These are phyloP conservation scores for Poeciliopsis prolifica DNA, from an alignment of 2,113 vertebrate species.

Conservation along the genomic window DNA sequence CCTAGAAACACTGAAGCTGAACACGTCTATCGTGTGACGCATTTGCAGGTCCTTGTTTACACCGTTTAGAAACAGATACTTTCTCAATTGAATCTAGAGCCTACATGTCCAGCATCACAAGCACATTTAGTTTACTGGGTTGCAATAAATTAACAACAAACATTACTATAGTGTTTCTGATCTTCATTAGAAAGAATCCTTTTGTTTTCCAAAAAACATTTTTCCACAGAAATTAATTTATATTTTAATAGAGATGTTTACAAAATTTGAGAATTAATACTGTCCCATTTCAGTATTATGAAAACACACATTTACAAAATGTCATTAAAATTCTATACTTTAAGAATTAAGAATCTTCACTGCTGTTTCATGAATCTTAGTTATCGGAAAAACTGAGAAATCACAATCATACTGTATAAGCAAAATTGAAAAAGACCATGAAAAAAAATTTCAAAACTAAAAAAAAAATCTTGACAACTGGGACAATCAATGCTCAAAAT, in stretches of 20 bases:
- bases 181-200: too few species aligned
- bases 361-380: constrained; percentile 1
- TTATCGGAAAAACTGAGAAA: constrained; percentile 5
- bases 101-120: background rate
- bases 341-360: background rate
- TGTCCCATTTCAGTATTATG: too few species aligned
- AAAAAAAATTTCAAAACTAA: constrained; percentile 17
- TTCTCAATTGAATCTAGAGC: background rate
- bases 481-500: background rate
- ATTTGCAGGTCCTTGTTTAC: background rate
- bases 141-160: background rate
- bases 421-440: constrained; percentile 10
- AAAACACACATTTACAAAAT: too few species aligned
- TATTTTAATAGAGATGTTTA: too few species aligned
- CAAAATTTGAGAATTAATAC: too few species aligned
- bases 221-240: too few species aligned
- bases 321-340: background rate
- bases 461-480: constrained; percentile 10
- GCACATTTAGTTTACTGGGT: too few species aligned
- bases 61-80: background rate
- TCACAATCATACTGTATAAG: background rate
- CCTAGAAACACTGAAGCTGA: background rate
- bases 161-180: too few species aligned
- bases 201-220: too few species aligned
- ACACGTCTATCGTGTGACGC: background rate